A percentile compares a stretch with the other conserved stretches of the same genome.
Evolutionary conservation across 2,797 vertebrate genomes (phyloP).

Genomic region (Falco berigora): DNA sequence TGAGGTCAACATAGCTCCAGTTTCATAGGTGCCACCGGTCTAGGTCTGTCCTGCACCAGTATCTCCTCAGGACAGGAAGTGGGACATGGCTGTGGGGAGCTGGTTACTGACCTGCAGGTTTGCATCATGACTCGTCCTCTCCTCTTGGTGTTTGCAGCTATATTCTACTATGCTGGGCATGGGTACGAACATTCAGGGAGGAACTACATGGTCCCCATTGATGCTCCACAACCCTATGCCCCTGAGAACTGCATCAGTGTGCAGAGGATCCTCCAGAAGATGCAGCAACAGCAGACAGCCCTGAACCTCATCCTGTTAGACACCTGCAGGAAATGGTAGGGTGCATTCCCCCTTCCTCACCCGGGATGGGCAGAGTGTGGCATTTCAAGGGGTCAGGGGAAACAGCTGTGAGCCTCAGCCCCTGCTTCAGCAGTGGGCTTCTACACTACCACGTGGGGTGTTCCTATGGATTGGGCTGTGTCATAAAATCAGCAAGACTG

Average conservation of each 20-base stretch:
- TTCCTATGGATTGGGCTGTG: neutral
- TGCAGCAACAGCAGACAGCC: conserved; percentile 80
- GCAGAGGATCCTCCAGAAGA: conserved; percentile 81
- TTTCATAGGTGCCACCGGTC: neutral
- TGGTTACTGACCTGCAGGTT: neutral
- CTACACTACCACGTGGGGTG: neutral
- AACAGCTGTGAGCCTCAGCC: neutral
- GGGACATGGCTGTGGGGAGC: rapidly evolving
- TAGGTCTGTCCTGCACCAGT: neutral
- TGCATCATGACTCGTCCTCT: neutral
- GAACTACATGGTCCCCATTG: conserved; percentile 88
- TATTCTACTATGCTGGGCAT: conserved; percentile 91
- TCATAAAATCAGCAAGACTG: neutral
- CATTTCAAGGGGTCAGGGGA: rapidly evolving
- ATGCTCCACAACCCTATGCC: conserved; percentile 82
- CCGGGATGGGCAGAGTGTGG: rapidly evolving
- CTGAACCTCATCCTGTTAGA: conserved; percentile 84
- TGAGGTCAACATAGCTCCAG: rapidly evolving
- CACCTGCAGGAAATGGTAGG: conserved; percentile 88
- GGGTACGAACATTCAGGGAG: conserved; percentile 83
- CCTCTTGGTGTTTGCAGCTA: conserved; percentile 63
- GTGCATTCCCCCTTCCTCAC: neutral
- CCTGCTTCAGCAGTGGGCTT: neutral
- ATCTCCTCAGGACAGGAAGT: neutral
- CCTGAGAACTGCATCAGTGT: conserved; percentile 85